Percentiles rank a stretch among this genome's conserved stretches.
These are phyloP conservation scores for Amblyopsis hoosieri DNA, from an alignment of 2,797 vertebrate species.

Conservation along the genomic window DNA sequence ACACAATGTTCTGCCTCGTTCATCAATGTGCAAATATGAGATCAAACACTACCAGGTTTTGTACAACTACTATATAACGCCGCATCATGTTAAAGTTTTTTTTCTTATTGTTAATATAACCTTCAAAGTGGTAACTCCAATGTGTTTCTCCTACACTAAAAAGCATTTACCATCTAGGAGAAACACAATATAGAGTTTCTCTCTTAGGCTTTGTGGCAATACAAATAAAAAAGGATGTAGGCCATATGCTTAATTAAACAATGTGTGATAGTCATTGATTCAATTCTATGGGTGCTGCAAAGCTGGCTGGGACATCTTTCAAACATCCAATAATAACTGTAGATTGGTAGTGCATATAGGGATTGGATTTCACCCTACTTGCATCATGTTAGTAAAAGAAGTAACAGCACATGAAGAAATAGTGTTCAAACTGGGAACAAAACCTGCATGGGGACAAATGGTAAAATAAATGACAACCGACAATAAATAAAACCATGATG, in stretches of 20 bases:
- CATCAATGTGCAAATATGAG: too few relatives aligned
- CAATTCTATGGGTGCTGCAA: conserved; percentile 24
- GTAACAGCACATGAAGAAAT: conserved; percentile 39
- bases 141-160: too few relatives aligned
- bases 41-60: too few relatives aligned
- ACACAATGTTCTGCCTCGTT: too few relatives aligned
- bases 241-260: neutral
- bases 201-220: too few relatives aligned
- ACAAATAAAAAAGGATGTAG: too few relatives aligned
- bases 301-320: conserved; percentile 22
- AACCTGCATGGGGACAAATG: conserved; percentile 31
- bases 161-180: too few relatives aligned
- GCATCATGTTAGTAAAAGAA: conserved; percentile 59
- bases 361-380: conserved; percentile 61
- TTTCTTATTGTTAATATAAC: too few relatives aligned
- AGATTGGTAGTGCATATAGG: conserved; percentile 34
- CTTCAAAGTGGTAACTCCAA: too few relatives aligned
- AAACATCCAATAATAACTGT: conserved; percentile 42
- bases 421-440: conserved; percentile 27
- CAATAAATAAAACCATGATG: neutral
- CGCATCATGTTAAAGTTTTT: too few relatives aligned
- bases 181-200: too few relatives aligned
- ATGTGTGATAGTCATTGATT: conserved; percentile 12
- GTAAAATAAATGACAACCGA: conserved; percentile 7
- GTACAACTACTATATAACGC: too few relatives aligned